These are phyloP conservation scores for Morbakka virulenta DNA, from an alignment of 30 jellyfish, hydroid and myxozoan species.

Conservation along the genomic window DNA sequence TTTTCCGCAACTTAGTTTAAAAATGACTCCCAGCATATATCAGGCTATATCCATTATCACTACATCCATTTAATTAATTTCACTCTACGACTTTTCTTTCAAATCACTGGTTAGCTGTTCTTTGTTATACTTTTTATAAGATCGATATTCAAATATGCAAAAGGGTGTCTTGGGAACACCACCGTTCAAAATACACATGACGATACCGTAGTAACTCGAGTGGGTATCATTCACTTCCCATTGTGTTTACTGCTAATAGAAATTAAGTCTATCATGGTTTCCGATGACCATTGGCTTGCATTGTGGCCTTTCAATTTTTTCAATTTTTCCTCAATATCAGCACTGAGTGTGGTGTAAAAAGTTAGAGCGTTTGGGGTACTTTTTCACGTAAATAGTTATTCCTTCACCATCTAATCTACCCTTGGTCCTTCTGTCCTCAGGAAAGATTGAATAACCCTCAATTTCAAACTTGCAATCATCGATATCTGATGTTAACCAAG, in stretches of 20 bases:
- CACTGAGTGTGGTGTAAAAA: no score
- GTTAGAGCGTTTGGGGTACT: no score
- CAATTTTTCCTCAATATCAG: no score
- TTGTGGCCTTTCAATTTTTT: no score
- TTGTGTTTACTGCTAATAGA: conserved; percentile 34
- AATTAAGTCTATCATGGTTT: not conserved
- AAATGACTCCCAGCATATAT: conserved; percentile 28
- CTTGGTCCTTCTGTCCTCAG: no score
- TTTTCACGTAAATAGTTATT: no score
- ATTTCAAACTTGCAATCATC: no score
- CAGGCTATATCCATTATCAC: conserved; percentile 44
- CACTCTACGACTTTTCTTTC: conserved; percentile 52
- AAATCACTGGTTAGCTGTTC: conserved; percentile 39
- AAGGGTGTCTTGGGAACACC: conserved; percentile 40
- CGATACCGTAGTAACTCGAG: conserved; percentile 60
- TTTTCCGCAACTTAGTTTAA: conserved; percentile 50
- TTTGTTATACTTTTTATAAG: conserved; percentile 36
- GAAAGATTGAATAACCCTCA: no score
- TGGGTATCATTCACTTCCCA: conserved; percentile 40
- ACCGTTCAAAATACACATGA: conserved; percentile 29
- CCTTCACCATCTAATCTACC: no score
- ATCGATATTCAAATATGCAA: conserved; percentile 30
- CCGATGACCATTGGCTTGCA: no score
- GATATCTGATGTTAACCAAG: no score
- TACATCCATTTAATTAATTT: conserved; percentile 28